These are phyloP conservation scores for Merodon equestris DNA, from an alignment of 2,888 invertebrate genomes.

Conservation along the genomic window DNA sequence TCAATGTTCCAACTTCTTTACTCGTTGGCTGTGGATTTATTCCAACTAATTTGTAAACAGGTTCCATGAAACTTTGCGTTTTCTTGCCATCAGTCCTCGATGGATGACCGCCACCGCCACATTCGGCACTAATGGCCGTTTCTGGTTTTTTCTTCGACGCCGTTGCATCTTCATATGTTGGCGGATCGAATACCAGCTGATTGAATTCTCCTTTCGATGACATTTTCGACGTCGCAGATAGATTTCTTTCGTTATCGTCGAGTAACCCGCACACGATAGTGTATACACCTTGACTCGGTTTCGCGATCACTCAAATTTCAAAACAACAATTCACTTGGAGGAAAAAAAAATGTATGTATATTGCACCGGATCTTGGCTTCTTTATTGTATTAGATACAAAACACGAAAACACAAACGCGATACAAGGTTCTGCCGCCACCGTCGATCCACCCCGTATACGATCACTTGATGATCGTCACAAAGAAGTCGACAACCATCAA, in stretches of 20 bases:
- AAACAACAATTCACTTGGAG: conserved; percentile 19
- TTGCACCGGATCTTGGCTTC: no score
- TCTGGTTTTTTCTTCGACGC: conserved; percentile 31
- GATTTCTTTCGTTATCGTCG: conserved; percentile 6
- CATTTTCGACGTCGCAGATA: no score
- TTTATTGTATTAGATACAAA: not conserved
- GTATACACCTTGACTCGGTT: conserved; percentile 60
- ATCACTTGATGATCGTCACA: conserved; percentile 55
- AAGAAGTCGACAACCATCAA: conserved; percentile 34
- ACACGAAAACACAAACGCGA: conserved; percentile 21
- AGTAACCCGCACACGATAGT: conserved; percentile 5
- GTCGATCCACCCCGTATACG: conserved; percentile 52
- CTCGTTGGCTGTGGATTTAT: conserved; percentile 59
- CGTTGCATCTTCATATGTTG: conserved; percentile 56
- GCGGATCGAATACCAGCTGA: conserved; percentile 39
- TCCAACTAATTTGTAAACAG: conserved; percentile 63
- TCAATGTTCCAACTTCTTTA: conserved; percentile 62
- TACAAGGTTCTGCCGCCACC: conserved; percentile 23
- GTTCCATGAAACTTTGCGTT: conserved; percentile 61
- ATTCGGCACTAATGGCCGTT: conserved; percentile 47
- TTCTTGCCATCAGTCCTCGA: conserved; percentile 34
- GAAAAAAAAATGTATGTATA: no score
- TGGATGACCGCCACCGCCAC: conserved; percentile 16
- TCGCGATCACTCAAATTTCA: conserved; percentile 42
- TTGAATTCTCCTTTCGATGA: conserved; percentile 38